Conservation (phyloP, 2,888 invertebrate genomes). For the Drosophila lutescens region DNA sequence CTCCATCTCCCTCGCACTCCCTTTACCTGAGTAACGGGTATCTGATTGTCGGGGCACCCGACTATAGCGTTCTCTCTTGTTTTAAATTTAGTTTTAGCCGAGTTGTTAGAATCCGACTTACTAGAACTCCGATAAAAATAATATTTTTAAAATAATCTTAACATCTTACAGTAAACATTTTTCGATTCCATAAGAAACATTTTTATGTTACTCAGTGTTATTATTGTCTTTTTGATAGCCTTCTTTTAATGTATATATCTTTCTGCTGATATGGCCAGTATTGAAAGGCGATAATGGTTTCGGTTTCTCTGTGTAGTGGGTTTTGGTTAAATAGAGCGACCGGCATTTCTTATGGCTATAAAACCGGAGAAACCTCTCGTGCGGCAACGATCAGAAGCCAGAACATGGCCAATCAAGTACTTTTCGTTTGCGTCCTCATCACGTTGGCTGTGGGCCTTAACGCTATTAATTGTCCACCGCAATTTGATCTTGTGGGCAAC, state of each 20-base stretch:
- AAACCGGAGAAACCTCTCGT: slow-evolving; percentile 23
- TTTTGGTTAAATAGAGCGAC: slow-evolving; percentile 1
- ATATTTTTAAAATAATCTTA: background rate
- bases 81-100: too few species aligned
- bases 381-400: slow-evolving; percentile 2
- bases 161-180: too few species aligned
- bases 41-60: too few species aligned
- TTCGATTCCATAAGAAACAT: background rate
- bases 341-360: slow-evolving; percentile 10
- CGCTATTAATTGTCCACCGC: background rate
- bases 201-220: background rate
- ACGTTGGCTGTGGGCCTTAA: background rate
- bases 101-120: too few species aligned
- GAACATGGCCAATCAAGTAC: slow-evolving; percentile 1
- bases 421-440: background rate
- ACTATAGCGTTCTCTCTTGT: too few species aligned
- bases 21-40: too few species aligned
- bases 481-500: background rate
- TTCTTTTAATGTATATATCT: background rate
- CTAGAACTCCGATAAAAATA: background rate
- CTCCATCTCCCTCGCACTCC: too few species aligned
- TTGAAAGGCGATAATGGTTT: background rate
- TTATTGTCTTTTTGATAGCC: background rate
- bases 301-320: background rate
- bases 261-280: background rate